A percentile compares a stretch with the other conserved stretches of the same genome.
Conservation (phyloP, 2,888 invertebrate genomes). For the Cataglyphis rosenhaueri region DNA sequence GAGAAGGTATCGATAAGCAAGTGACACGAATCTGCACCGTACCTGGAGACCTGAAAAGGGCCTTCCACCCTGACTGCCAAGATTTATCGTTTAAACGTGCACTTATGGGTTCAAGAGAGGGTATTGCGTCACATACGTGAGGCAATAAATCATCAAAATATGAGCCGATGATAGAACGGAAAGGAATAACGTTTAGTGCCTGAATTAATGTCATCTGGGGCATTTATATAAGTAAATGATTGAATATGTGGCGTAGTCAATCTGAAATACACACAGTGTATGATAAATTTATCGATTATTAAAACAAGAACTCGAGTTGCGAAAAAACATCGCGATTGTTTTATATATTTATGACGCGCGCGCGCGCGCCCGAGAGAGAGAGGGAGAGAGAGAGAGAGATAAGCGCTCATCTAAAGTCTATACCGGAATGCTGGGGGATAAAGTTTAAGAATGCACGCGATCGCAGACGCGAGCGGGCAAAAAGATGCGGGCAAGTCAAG, state of each 20-base stretch:
- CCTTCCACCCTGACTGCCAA: conserved; percentile 73
- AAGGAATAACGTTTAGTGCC: conserved; percentile 73
- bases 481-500: conserved; percentile 54
- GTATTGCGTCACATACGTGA: conserved; percentile 75
- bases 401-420: not conserved
- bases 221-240: conserved; percentile 46
- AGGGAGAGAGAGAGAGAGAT: not conserved
- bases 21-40: conserved; percentile 65
- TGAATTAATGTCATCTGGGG: conserved; percentile 49
- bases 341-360: not conserved
- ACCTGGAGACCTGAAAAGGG: conserved; percentile 74
- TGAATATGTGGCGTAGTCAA: not conserved
- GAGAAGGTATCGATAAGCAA: conserved; percentile 73
- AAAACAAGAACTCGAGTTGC: not conserved
- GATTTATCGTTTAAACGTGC: conserved; percentile 79
- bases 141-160: conserved; percentile 76
- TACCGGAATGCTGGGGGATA: conserved; percentile 16
- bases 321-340: not conserved
- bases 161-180: conserved; percentile 72
- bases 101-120: conserved; percentile 74
- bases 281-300: not conserved
- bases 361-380: too few species aligned
- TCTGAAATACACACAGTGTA: not conserved
- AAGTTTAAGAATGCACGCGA: conserved; percentile 31
- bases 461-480: conserved; percentile 13